A percentile compares a stretch with the other conserved stretches of the same genome.
Evolutionary conservation across 2,888 invertebrate genomes (phyloP).

Genomic region (Brachyopa scutellaris): DNA sequence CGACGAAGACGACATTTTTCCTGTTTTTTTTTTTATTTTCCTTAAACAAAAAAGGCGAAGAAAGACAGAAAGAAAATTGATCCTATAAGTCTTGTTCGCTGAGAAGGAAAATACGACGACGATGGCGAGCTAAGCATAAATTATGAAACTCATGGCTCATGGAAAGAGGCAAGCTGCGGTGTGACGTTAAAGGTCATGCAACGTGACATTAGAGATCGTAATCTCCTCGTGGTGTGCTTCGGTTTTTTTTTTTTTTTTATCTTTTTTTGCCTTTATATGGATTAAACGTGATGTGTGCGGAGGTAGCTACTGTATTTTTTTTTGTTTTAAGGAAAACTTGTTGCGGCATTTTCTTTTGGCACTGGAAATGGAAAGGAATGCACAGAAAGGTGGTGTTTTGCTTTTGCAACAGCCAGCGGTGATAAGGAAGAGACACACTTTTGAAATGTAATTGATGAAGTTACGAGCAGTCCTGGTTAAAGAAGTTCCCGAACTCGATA

Average conservation of each 20-base stretch:
- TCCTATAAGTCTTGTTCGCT: slow-evolving; percentile 34
- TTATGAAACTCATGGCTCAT: slow-evolving; percentile 38
- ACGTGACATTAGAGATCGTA: slow-evolving; percentile 60
- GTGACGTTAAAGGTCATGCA: slow-evolving; percentile 64
- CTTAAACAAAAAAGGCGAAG: slow-evolving; percentile 7
- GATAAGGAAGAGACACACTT: slow-evolving; percentile 32
- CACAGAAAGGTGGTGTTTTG: slow-evolving; percentile 14
- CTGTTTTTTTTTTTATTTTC: no score
- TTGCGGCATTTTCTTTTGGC: slow-evolving; percentile 45
- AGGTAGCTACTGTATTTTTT: slow-evolving; percentile 55
- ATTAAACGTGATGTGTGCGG: slow-evolving; percentile 55
- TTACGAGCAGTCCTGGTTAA: background rate
- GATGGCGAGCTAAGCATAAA: slow-evolving; percentile 32
- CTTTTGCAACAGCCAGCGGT: background rate
- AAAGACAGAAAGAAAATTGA: slow-evolving; percentile 30
- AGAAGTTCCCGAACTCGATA: background rate
- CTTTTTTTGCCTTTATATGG: slow-evolving; percentile 27
- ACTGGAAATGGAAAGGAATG: slow-evolving; percentile 19
- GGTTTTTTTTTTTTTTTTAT: background rate
- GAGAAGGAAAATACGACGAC: background rate
- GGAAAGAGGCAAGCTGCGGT: slow-evolving; percentile 4
- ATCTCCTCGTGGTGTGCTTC: slow-evolving; percentile 37
- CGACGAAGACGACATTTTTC: background rate
- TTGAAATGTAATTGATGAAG: slow-evolving; percentile 54
- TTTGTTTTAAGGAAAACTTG: slow-evolving; percentile 29